A percentile compares a stretch with the other conserved stretches of the same genome.
Evolutionary conservation across 2,888 invertebrate species (phyloP).

Genomic region (Microctonus hyperodae): DNA sequence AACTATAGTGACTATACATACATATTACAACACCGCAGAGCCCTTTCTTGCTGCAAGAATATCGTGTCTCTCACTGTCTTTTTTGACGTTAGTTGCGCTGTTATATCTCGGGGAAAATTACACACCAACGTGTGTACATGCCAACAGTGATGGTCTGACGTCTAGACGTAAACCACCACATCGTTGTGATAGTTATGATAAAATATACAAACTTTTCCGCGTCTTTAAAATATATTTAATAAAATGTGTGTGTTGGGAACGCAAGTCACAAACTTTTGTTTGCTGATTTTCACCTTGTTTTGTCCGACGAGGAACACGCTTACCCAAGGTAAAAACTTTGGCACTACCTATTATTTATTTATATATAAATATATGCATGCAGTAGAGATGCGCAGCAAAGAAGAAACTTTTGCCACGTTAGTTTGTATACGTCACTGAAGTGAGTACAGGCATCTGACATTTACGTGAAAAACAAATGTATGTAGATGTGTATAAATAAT

Average conservation of each 20-base stretch:
- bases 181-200: neutral
- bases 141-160: neutral
- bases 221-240: constrained; percentile 7
- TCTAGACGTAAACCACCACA: neutral
- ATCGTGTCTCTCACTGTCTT: neutral
- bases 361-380: neutral
- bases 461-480: no score
- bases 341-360: neutral
- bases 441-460: neutral
- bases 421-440: constrained; percentile 2
- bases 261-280: constrained; percentile 11
- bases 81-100: neutral
- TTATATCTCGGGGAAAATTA: neutral
- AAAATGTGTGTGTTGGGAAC: neutral
- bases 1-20: neutral
- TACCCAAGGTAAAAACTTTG: constrained; percentile 16
- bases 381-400: neutral
- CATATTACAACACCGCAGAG: no score
- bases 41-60: no score
- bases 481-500: no score
- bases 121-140: neutral
- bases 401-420: constrained; percentile 2
- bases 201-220: constrained; percentile 19
- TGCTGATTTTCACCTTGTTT: constrained; percentile 8
- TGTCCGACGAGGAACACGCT: constrained; percentile 11